Evolutionary conservation across 2,113 vertebrate genomes (phyloP).

Genomic region (Lontra canadensis): DNA sequence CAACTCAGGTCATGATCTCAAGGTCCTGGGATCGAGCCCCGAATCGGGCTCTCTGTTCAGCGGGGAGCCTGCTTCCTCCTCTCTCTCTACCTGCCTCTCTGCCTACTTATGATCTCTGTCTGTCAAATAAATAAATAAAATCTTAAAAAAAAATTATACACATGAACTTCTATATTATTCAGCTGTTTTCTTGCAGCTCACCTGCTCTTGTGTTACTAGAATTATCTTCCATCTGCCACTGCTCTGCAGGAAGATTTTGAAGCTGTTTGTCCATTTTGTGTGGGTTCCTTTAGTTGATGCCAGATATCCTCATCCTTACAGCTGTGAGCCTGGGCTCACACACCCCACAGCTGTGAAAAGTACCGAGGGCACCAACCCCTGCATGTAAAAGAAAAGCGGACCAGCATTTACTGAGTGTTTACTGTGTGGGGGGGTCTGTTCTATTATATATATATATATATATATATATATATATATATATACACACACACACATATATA

Average conservation of each 20-base stretch:
- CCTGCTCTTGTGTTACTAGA: background rate
- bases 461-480: too few species aligned
- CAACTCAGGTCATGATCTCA: too few species aligned
- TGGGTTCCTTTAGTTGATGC: background rate
- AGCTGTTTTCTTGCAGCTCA: background rate
- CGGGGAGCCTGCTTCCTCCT: too few species aligned
- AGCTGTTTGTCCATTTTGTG: background rate
- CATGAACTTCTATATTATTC: too few species aligned
- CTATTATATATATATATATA: background rate
- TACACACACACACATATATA: too few species aligned
- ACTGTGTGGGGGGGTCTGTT: background rate
- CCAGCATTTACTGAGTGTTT: background rate
- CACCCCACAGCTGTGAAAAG: fast-evolving
- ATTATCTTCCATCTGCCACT: background rate
- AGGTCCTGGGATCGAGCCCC: too few species aligned
- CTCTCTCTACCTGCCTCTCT: too few species aligned
- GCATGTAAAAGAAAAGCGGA: background rate
- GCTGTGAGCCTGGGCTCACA: fast-evolving
- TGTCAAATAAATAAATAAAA: too few species aligned
- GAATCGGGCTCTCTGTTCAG: too few species aligned
- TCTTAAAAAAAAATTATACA: background rate
- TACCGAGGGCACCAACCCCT: too few species aligned
- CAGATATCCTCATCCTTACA: background rate
- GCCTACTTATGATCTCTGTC: too few species aligned
- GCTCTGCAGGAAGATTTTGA: background rate